phyloP scores from a whole-genome alignment of 2,797 vertebrate species.

The Periophthalmus magnuspinnatus region DNA sequence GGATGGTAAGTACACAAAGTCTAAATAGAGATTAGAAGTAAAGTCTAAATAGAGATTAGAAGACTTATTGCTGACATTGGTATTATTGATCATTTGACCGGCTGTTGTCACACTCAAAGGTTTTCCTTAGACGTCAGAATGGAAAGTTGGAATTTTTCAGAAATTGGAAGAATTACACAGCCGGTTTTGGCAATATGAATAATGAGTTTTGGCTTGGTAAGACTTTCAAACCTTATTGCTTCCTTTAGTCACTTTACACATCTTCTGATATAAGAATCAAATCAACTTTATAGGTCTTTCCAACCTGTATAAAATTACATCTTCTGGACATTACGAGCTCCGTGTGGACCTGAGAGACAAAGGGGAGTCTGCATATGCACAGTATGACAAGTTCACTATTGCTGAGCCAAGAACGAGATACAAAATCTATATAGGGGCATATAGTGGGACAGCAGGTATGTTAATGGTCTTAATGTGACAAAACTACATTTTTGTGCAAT shows the following conservation, averaged over 20 bases:
- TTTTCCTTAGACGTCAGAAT: slow-evolving; percentile 89
- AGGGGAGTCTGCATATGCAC: slow-evolving; percentile 80
- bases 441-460: slow-evolving; percentile 90
- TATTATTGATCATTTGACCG: slow-evolving; percentile 16
- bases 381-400: slow-evolving; percentile 85
- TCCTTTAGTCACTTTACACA: not conserved
- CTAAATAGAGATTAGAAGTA: too few species aligned
- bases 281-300: slow-evolving; percentile 80
- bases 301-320: slow-evolving; percentile 90
- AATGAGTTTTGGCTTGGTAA: slow-evolving; percentile 95
- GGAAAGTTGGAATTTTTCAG: slow-evolving; percentile 89
- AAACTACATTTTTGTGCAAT: not conserved
- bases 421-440: slow-evolving; percentile 84
- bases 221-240: slow-evolving; percentile 7
- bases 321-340: slow-evolving; percentile 86
- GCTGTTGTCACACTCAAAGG: slow-evolving; percentile 69
- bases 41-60: too few species aligned
- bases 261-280: slow-evolving; percentile 2
- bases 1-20: slow-evolving; percentile 83
- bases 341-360: slow-evolving; percentile 88
- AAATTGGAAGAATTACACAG: slow-evolving; percentile 91
- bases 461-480: not conserved
- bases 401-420: slow-evolving; percentile 85
- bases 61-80: not conserved
- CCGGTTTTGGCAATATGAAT: slow-evolving; percentile 87